Conservation (phyloP, 2,113 vertebrate genomes). For the Empidonax traillii region DNA sequence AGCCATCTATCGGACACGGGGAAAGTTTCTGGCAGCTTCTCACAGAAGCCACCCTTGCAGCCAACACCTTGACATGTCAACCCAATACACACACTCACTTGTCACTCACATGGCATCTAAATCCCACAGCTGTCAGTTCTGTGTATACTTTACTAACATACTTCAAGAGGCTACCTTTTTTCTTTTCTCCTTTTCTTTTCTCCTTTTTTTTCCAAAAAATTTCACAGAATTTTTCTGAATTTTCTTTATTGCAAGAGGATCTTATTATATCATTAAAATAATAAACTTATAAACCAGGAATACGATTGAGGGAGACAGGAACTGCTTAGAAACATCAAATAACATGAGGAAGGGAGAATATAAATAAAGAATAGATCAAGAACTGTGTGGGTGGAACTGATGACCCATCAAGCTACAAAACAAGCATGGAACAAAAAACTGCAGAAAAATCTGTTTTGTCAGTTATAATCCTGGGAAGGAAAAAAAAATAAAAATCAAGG, state of each 20-base stretch:
- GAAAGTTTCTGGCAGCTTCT: neutral
- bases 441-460: neutral
- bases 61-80: neutral
- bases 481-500: neutral
- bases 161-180: neutral
- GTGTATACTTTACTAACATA: neutral
- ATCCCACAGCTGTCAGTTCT: neutral
- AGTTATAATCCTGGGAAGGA: neutral
- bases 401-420: constrained; percentile 28
- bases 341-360: neutral
- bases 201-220: neutral
- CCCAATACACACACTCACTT: neutral
- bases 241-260: neutral
- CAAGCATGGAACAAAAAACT: neutral
- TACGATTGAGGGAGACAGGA: neutral
- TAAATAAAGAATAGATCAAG: neutral
- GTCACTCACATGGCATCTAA: neutral
- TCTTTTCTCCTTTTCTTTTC: too few species aligned
- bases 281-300: neutral
- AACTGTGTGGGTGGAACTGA: neutral
- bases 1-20: fast-evolving
- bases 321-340: neutral
- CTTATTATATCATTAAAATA: neutral
- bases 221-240: neutral
- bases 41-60: neutral